These are phyloP conservation scores for Ochropleura plecta DNA, from an alignment of 2,888 invertebrate species.

Conservation along the genomic window DNA sequence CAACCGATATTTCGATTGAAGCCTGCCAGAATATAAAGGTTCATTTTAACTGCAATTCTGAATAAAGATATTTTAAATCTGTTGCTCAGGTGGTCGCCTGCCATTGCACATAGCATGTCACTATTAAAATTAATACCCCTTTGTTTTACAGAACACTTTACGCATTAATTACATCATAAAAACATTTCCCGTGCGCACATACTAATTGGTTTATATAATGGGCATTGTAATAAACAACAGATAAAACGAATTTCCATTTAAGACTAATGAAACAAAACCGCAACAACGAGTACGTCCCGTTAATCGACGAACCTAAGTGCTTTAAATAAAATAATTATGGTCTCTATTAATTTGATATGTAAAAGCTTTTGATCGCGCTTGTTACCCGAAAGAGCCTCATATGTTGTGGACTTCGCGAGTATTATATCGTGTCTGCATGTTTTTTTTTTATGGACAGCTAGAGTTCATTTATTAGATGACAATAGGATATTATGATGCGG, in stretches of 20 bases:
- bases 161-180: conserved; percentile 83
- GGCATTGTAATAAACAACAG: conserved; percentile 73
- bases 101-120: conserved; percentile 79
- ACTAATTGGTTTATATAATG: conserved; percentile 79
- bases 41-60: conserved; percentile 44
- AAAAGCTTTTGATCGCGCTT: conserved; percentile 43
- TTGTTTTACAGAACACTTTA: conserved; percentile 81
- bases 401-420: conserved; percentile 18
- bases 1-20: conserved; percentile 50
- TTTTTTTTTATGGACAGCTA: conserved; percentile 75
- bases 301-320: conserved; percentile 43
- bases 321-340: conserved; percentile 47
- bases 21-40: conserved; percentile 24
- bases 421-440: conserved; percentile 61
- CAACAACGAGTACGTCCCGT: conserved; percentile 31
- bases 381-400: conserved; percentile 54
- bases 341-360: conserved; percentile 44
- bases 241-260: conserved; percentile 71
- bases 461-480: conserved; percentile 83
- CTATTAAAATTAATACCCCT: conserved; percentile 83
- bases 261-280: conserved; percentile 63
- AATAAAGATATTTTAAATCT: conserved; percentile 68
- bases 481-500: conserved; percentile 79
- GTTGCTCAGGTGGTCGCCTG: conserved; percentile 76
- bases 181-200: conserved; percentile 74